Evolutionary conservation across 2,113 vertebrate species (phyloP).

Genomic region (Hystrix brachyura): DNA sequence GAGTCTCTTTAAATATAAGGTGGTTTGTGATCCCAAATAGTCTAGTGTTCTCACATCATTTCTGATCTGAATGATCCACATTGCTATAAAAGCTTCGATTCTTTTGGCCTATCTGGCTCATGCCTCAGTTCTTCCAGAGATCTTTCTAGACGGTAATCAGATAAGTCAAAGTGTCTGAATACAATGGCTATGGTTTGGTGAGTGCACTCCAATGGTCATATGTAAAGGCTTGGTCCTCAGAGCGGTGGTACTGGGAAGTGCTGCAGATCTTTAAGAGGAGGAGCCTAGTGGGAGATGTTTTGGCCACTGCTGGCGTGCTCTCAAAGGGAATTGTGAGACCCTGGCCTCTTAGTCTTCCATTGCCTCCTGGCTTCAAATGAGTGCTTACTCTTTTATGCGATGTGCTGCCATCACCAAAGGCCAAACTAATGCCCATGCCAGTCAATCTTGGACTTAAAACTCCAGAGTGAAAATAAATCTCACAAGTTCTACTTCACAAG

Average conservation of each 20-base stretch:
- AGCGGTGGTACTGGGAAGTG: neutral
- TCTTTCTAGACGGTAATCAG: neutral
- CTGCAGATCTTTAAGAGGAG: neutral
- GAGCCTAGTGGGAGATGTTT: too few species aligned
- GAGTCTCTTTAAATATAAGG: neutral
- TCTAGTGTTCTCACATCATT: neutral
- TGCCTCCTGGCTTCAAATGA: neutral
- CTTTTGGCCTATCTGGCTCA: neutral
- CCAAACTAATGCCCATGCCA: neutral
- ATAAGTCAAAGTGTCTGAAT: neutral
- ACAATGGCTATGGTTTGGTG: too few species aligned
- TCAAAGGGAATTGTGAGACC: neutral
- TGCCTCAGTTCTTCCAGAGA: neutral
- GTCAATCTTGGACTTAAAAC: neutral
- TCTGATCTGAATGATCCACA: neutral
- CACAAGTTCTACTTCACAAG: neutral
- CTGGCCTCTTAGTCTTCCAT: neutral
- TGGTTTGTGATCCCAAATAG: neutral
- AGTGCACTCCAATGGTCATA: neutral
- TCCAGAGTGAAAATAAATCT: neutral
- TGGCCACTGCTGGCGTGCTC: accelerated
- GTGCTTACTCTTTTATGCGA: neutral
- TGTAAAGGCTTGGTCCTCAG: neutral
- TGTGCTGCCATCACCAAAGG: neutral
- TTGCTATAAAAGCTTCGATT: neutral